Conservation (phyloP, 2,113 vertebrate species). For the Lonchura striata region DNA sequence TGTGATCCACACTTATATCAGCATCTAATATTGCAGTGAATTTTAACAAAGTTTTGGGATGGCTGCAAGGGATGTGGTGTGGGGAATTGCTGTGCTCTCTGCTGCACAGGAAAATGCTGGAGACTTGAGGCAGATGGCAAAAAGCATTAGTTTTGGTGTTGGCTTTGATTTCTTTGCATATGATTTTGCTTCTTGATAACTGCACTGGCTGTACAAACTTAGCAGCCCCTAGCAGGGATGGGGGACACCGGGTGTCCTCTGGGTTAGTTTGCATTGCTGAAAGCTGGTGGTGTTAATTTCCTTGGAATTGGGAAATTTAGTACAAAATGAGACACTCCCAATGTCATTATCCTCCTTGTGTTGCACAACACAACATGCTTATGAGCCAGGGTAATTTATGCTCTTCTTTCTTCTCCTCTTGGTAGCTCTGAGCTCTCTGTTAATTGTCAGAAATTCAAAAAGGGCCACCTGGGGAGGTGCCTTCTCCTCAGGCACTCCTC, state of each 20-base stretch:
- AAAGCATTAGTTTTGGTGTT: background rate
- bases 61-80: background rate
- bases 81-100: background rate
- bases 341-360: background rate
- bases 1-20: background rate
- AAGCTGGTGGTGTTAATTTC: background rate
- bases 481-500: background rate
- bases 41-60: background rate
- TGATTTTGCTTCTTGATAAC: background rate
- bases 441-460: rapidly evolving
- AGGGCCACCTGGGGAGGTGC: background rate
- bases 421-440: background rate
- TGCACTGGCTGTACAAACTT: background rate
- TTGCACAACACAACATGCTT: background rate
- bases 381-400: background rate
- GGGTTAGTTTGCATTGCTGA: background rate
- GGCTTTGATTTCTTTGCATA: background rate
- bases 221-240: background rate
- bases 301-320: background rate
- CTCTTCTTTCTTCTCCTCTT: background rate
- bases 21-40: background rate
- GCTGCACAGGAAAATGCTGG: background rate
- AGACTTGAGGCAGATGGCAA: background rate
- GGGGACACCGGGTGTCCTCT: background rate
- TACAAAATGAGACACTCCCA: background rate